Conservation (phyloP, 2,797 vertebrate species). For the Cetoscarus ocellatus region DNA sequence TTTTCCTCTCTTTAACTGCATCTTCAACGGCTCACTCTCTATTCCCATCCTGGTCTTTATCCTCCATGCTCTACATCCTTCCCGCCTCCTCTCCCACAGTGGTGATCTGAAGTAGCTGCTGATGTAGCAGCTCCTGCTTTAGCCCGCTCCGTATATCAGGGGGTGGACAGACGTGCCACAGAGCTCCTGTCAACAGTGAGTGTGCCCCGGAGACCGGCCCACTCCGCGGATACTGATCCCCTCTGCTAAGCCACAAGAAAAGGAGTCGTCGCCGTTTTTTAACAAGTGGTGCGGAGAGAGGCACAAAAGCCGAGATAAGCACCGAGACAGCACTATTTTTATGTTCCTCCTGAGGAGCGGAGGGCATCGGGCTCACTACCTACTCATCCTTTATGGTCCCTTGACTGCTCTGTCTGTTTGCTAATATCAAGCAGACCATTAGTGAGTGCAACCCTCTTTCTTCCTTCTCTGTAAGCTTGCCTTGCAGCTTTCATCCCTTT, state of each 20-base stretch:
- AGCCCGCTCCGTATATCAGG: slow-evolving; percentile 66
- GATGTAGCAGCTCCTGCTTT: slow-evolving; percentile 72
- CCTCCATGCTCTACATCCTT: slow-evolving; percentile 61
- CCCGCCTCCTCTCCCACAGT: slow-evolving; percentile 62
- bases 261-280: slow-evolving; percentile 48
- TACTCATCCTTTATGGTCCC: slow-evolving; percentile 43
- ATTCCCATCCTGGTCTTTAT: slow-evolving; percentile 70
- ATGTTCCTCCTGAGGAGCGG: slow-evolving; percentile 41
- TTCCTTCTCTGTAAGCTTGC: slow-evolving; percentile 16
- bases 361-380: slow-evolving; percentile 25
- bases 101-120: slow-evolving; percentile 73
- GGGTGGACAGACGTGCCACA: slow-evolving; percentile 68
- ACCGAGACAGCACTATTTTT: slow-evolving; percentile 70
- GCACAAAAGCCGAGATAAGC: slow-evolving; percentile 52
- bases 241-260: slow-evolving; percentile 51
- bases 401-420: slow-evolving; percentile 35
- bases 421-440: slow-evolving; percentile 54
- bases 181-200: slow-evolving; percentile 65
- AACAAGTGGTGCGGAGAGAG: slow-evolving; percentile 49
- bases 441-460: slow-evolving; percentile 26
- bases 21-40: slow-evolving; percentile 57
- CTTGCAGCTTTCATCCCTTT: neutral
- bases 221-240: slow-evolving; percentile 54
- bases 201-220: slow-evolving; percentile 66
- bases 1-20: slow-evolving; percentile 25